Evolutionary conservation across 2,888 invertebrate species (phyloP).

Genomic region (Conistra vaccinii): DNA sequence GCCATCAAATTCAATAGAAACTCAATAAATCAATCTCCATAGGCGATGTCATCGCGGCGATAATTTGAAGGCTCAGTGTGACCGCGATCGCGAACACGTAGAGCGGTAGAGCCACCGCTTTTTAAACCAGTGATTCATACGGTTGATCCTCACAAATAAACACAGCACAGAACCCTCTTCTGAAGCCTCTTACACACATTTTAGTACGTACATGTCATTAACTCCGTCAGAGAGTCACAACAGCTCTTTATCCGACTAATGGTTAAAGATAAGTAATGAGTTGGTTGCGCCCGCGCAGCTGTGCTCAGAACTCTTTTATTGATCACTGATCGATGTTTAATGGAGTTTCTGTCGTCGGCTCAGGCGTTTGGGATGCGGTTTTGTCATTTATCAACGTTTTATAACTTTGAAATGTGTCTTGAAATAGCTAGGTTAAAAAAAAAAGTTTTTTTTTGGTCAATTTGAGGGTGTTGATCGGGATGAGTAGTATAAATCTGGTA

Average conservation of each 20-base stretch:
- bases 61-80: no score
- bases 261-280: conserved; percentile 84
- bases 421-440: conserved; percentile 10
- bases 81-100: no score
- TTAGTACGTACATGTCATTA: conserved; percentile 62
- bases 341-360: conserved; percentile 72
- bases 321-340: conserved; percentile 81
- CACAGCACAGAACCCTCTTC: conserved; percentile 25
- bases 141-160: conserved; percentile 17
- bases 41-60: no score
- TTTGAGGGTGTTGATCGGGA: conserved; percentile 14
- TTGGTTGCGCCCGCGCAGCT: conserved; percentile 76
- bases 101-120: conserved; percentile 7
- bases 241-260: conserved; percentile 82
- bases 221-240: conserved; percentile 75
- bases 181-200: conserved; percentile 35
- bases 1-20: no score
- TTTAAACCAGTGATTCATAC: conserved; percentile 17
- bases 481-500: conserved; percentile 21
- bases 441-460: not conserved
- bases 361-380: conserved; percentile 55
- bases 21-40: no score
- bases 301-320: conserved; percentile 76
- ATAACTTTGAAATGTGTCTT: conserved; percentile 37
- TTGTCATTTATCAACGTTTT: conserved; percentile 64